Conservation (phyloP, 2,888 invertebrate species). For the Callinectes sapidus region DNA sequence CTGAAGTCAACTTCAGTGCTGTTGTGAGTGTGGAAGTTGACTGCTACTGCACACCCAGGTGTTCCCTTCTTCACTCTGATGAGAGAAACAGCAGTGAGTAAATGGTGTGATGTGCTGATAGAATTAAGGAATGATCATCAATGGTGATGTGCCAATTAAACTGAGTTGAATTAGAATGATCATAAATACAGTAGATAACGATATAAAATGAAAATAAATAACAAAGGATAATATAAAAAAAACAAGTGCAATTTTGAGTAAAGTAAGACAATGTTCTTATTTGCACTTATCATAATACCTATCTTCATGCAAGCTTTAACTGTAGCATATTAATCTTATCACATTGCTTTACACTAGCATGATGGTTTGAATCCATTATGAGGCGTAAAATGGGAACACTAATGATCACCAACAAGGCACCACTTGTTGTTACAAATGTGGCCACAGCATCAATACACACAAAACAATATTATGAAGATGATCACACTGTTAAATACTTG, state of each 20-base stretch:
- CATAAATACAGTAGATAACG: neutral
- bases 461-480: neutral
- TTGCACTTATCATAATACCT: neutral
- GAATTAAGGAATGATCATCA: neutral
- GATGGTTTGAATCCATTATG: neutral
- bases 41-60: constrained; percentile 69
- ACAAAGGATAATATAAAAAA: no score
- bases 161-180: neutral
- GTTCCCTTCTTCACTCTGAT: constrained; percentile 67
- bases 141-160: neutral
- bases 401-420: no score
- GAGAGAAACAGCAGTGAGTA: neutral
- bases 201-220: neutral
- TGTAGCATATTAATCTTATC: neutral
- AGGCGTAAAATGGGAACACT: neutral
- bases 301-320: no score
- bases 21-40: constrained; percentile 47
- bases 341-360: neutral
- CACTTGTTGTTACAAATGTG: neutral
- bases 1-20: constrained; percentile 43
- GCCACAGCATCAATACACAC: no score
- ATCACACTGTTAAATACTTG: neutral
- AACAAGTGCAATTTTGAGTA: no score
- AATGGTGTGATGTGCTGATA: neutral
- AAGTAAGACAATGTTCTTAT: neutral